Conservation (phyloP, 2,797 vertebrate species). For the Mormyrus proboscirostris region DNA sequence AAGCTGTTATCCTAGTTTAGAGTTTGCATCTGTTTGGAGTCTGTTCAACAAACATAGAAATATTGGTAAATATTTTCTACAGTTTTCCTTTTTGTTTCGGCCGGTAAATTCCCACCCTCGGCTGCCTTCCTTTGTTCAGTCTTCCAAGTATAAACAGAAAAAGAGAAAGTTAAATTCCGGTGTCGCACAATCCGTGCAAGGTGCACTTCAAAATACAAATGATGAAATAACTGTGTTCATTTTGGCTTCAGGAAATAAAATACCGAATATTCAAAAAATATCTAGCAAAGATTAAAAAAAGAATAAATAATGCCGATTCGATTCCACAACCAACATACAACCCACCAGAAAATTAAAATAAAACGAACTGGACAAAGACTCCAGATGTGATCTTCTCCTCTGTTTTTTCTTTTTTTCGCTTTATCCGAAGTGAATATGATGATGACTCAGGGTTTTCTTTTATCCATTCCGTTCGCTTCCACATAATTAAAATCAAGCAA, state of each 20-base stretch:
- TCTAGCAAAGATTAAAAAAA: background rate
- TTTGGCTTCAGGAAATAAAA: background rate
- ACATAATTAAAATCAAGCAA: conserved; percentile 16
- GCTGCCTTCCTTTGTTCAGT: conserved; percentile 25
- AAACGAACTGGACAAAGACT: conserved; percentile 21
- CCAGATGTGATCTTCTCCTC: conserved; percentile 14
- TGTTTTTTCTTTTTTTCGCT: conserved; percentile 11
- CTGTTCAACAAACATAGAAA: conserved; percentile 42
- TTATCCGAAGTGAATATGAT: conserved; percentile 10
- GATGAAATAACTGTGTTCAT: conserved; percentile 1
- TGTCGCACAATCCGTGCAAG: conserved; percentile 30
- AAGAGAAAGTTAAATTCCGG: conserved; percentile 39
- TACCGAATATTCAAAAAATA: background rate
- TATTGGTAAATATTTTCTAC: background rate
- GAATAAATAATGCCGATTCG: background rate
- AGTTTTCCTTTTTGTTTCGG: background rate
- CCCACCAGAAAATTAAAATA: conserved; percentile 5
- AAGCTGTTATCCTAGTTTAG: conserved; percentile 49
- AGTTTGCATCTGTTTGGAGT: conserved; percentile 43
- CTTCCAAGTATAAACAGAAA: conserved; percentile 29
- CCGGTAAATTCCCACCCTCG: conserved; percentile 10
- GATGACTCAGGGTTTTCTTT: conserved; percentile 19
- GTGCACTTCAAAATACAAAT: conserved; percentile 8
- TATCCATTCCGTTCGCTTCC: conserved; percentile 9
- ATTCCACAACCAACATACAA: background rate